phyloP scores from a whole-genome alignment of 2,797 vertebrate species.

The Adrianichthys oophorus region DNA sequence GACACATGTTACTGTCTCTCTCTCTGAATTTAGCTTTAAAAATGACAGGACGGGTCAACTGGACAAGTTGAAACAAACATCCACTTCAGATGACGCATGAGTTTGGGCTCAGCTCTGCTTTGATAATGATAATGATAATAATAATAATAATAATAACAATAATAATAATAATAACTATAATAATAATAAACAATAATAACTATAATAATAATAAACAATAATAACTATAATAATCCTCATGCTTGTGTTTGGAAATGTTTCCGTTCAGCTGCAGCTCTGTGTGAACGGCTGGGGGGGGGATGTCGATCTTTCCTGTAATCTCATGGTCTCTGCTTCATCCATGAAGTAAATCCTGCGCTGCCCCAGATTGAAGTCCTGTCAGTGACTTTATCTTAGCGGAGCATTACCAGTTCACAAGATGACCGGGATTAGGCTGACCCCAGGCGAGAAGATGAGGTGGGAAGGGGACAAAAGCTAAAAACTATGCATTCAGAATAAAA shows the following conservation, averaged over 20 bases:
- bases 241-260: slow-evolving; percentile 32
- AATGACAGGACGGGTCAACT: neutral
- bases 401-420: slow-evolving; percentile 66
- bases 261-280: slow-evolving; percentile 61
- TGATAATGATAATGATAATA: no score
- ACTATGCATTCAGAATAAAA: no score
- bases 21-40: no score
- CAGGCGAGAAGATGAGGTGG: neutral
- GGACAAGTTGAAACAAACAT: no score
- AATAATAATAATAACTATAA: no score
- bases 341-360: slow-evolving; percentile 79
- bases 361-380: slow-evolving; percentile 79
- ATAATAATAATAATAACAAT: no score
- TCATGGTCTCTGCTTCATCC: slow-evolving; percentile 74
- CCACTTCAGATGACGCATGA: neutral
- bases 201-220: no score
- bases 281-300: slow-evolving; percentile 20
- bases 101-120: neutral
- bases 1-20: no score
- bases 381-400: slow-evolving; percentile 65
- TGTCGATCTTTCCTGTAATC: slow-evolving; percentile 77
- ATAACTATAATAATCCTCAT: slow-evolving; percentile 2
- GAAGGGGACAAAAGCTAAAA: neutral
- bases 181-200: no score
- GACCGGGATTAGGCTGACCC: slow-evolving; percentile 59